Percentiles rank a stretch among this genome's conserved stretches.
Conservation (phyloP, 1,140 invertebrate genomes). For the Dinoponera quadriceps region DNA sequence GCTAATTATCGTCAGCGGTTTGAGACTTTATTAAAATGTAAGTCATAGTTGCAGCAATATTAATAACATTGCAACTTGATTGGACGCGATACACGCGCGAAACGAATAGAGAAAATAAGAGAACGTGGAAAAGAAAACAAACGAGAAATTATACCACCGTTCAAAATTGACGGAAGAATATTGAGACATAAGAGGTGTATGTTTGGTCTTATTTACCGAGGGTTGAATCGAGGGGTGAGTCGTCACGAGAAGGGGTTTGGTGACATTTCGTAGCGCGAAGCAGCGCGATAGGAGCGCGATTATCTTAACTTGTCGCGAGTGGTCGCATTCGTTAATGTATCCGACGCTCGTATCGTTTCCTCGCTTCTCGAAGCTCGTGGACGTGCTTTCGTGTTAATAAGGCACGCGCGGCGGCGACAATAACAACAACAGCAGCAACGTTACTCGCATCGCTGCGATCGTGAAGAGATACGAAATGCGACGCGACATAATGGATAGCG, state of each 20-base stretch:
- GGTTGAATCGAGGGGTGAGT: slow-evolving; percentile 61
- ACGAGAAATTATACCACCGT: too few relatives aligned
- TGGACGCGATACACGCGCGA: too few relatives aligned
- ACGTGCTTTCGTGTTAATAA: slow-evolving; percentile 51
- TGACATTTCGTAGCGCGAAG: slow-evolving; percentile 23
- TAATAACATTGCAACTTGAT: too few relatives aligned
- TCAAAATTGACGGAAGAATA: slow-evolving; percentile 78
- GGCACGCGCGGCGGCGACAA: background rate
- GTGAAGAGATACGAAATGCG: slow-evolving; percentile 18
- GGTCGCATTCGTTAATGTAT: slow-evolving; percentile 6
- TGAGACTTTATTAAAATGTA: too few relatives aligned
- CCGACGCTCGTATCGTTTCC: slow-evolving; percentile 37
- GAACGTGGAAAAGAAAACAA: too few relatives aligned
- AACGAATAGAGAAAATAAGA: too few relatives aligned
- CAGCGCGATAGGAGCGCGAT: slow-evolving; percentile 9
- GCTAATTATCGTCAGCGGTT: too few relatives aligned
- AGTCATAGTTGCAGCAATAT: too few relatives aligned
- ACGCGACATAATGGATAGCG: slow-evolving; percentile 29
- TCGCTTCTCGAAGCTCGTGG: slow-evolving; percentile 28
- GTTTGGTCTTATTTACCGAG: slow-evolving; percentile 55
- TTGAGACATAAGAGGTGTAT: too few relatives aligned
- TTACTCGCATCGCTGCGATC: background rate
- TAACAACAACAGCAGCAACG: too few relatives aligned
- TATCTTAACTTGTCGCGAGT: background rate
- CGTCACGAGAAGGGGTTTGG: slow-evolving; percentile 43